Evolutionary conservation across 2,888 invertebrate genomes (phyloP), one percentile per base, ranked within the genome.

Genomic region (Hermaeophaga mercurialis): DNA sequence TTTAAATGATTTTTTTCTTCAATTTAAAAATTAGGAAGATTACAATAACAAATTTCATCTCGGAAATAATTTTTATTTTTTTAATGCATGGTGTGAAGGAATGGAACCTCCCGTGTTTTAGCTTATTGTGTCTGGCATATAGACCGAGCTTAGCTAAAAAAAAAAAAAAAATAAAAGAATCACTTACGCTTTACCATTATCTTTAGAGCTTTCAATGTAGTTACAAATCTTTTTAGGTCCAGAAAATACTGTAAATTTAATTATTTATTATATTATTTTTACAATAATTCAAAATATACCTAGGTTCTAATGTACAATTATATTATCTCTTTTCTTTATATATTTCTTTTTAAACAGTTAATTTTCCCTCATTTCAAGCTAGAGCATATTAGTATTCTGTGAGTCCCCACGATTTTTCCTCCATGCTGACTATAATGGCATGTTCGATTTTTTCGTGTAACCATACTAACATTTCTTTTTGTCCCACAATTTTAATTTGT

Each of bases 371-470:
- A 11, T 3, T 31, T 11, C 31, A 11, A 9, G 2, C 22, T 5
- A 22, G 22, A n/a, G n/a, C n/a, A n/a, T n/a, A n/a, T 31, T 55
- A 45, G 31, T 48, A 56, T 46, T 63, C 58, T 28, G 57, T 54
- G 33, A 73, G 56, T 41, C 73, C 62, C 78, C 85, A 87, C 1
- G 85, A 81, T 70, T 87, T 88, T 71, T 88, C 88, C 73, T 89
- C 88, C 80, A 89, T 82, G 47, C 87, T 87, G 26, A 88, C 80
- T 54, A 89, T 84, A 70, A 90, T 85, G 1, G 88, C 89, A 70
- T 85, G 86, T 72, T 90, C 87, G 53, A 91, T 85, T 79, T 89
- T 88, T 58, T 83, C 82, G 66, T 86, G 86, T 18, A 91, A 78
- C 90, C 90, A 91, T 11, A 78, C 76, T 50, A 90, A 78, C 11